Percentiles rank a stretch among this genome's conserved stretches.
These are phyloP conservation scores for Penaeus indicus DNA, from an alignment of 1,140 invertebrate species.

Conservation along the genomic window DNA sequence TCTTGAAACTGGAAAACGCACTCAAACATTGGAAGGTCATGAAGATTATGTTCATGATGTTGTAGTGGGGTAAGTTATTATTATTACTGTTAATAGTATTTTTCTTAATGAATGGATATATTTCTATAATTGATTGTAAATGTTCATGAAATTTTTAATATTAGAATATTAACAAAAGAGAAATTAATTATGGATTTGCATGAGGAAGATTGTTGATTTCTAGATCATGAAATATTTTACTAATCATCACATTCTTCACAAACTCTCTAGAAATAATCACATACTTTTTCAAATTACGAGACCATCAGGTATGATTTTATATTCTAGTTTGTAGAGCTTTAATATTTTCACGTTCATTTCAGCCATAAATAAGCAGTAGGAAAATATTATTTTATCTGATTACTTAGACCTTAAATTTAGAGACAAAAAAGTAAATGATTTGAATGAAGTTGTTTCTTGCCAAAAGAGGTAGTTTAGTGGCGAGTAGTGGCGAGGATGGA, in stretches of 20 bases:
- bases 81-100: not conserved
- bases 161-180: no score
- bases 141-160: no score
- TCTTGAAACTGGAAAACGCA: conserved; percentile 56
- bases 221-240: no score
- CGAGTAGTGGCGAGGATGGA: conserved; percentile 62
- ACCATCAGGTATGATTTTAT: no score
- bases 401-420: not conserved
- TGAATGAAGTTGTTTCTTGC: not conserved
- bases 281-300: no score
- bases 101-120: not conserved
- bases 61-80: conserved; percentile 41
- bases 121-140: no score
- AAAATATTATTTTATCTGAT: not conserved
- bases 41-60: conserved; percentile 66
- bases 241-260: no score
- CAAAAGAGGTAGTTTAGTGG: conserved; percentile 52
- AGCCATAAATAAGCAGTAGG: not conserved
- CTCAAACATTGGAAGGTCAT: conserved; percentile 56
- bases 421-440: not conserved
- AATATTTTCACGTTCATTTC: no score
- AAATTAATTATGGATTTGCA: no score
- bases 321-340: no score
- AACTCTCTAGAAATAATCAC: no score
- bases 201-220: no score